Conservation (phyloP, 1,140 invertebrate genomes). For the Drosophila parvula region DNA sequence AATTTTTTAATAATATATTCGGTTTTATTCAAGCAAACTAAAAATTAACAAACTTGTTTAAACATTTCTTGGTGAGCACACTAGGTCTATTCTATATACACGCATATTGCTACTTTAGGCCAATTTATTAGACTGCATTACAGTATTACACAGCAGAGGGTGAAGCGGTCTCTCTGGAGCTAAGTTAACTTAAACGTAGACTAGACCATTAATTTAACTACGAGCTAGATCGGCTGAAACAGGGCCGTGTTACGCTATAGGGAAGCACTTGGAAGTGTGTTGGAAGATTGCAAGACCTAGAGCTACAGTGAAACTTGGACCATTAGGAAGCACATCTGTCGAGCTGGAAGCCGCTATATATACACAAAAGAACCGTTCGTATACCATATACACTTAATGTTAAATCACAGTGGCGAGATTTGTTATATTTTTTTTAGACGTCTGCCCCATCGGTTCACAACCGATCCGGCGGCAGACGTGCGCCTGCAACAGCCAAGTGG, state of each 20-base stretch:
- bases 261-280: conserved; percentile 77
- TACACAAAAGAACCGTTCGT: conserved; percentile 57
- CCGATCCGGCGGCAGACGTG: conserved; percentile 52
- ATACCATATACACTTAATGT: conserved; percentile 58
- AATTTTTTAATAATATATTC: conserved; percentile 36
- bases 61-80: conserved; percentile 58
- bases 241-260: conserved; percentile 55
- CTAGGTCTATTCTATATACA: conserved; percentile 54
- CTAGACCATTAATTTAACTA: conserved; percentile 80
- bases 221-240: conserved; percentile 59
- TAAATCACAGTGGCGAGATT: conserved; percentile 81
- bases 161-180: conserved; percentile 30
- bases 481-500: conserved; percentile 66
- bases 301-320: conserved; percentile 52
- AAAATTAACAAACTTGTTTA: conserved; percentile 75
- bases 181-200: conserved; percentile 67
- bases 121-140: conserved; percentile 53
- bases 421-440: conserved; percentile 61
- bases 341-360: conserved; percentile 47
- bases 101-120: conserved; percentile 37
- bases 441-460: conserved; percentile 66
- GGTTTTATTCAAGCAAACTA: conserved; percentile 75
- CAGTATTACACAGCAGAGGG: conserved; percentile 50
- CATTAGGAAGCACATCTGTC: conserved; percentile 76
- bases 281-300: conserved; percentile 64